Evolutionary conservation across 2,113 vertebrate genomes (phyloP), one percentile per base, ranked within the genome.

Genomic region (Indicator maculatus): DNA sequence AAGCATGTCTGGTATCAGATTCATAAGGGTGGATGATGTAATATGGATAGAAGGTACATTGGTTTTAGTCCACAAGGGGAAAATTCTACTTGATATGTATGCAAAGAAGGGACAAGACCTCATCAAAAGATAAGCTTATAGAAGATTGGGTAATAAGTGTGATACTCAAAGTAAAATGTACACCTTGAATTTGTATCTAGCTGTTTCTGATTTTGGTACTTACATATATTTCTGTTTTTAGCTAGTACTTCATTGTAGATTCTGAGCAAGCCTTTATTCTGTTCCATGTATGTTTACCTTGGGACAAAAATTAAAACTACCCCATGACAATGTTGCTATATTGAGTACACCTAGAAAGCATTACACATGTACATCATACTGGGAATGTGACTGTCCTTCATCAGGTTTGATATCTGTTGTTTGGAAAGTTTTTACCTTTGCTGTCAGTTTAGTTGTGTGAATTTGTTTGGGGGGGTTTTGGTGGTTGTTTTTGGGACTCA

Each of bases 341-440:
- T 36, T n/a, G 65, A 65, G 11, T 61, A 28, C 63, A 24, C 31
- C 69, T 60, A 72, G 70, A 65, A 81, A 64, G 56, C 47, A 73
- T 30, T 70, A n/a, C 27, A 44, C n/a, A n/a, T 27, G 20, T 45
- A 13, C 33, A 61, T 66, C 28, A 1, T 84, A 65, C 33, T 6
- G 2, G 71, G 74, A 94, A 66, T 56, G 28, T 27, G 65, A 72
- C 41, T 39, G 8, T 56, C 52, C 74, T 89, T 90, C 50, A 33
- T 39, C 67, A 76, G n/a, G 20, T 86, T 74, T 7, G 3, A 19
- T 83, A 39, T 47, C 56, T 88, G 72, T 92, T 36, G 36, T 91
- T 95, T 96, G 70, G 83, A 88, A 93, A 59, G 77, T 83, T 86
- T 92, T 94, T 92, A 79, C 27, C 71, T 55, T 96, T 97, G 95